Evolutionary conservation across 2,888 invertebrate genomes (phyloP).

Genomic region (Agriopis aurantiaria): DNA sequence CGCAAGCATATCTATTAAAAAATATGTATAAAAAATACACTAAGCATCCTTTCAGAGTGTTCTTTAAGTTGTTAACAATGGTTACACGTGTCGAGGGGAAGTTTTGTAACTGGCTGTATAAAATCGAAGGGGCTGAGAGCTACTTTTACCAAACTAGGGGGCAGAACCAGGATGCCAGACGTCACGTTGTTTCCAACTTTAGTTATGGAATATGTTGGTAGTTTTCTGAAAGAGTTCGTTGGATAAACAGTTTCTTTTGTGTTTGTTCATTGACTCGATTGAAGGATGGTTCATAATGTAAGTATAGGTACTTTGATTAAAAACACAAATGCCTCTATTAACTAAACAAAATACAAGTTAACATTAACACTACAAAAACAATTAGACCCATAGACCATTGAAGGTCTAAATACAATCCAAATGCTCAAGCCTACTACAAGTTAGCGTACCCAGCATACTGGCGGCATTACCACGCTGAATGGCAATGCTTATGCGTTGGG

Average conservation of each 20-base stretch:
- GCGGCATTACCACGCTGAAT: no score
- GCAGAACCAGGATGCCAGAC: constrained; percentile 25
- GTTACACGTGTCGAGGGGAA: constrained; percentile 33
- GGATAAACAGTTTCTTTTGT: constrained; percentile 23
- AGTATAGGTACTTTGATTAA: not conserved
- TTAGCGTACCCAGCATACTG: no score
- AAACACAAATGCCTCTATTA: no score
- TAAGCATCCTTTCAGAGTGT: constrained; percentile 19
- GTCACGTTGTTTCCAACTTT: constrained; percentile 31
- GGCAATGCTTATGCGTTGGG: no score
- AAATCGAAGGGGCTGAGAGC: constrained; percentile 28
- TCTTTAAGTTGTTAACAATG: constrained; percentile 36
- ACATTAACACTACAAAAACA: no score
- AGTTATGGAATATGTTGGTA: constrained; percentile 29
- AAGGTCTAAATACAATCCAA: no score
- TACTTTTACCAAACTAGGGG: constrained; percentile 25
- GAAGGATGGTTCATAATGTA: constrained; percentile 1
- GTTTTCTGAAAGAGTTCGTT: constrained; percentile 21
- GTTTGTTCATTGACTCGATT: constrained; percentile 24
- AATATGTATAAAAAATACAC: not conserved
- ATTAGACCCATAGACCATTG: no score
- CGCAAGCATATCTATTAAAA: no score
- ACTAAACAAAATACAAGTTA: no score
- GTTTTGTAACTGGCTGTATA: constrained; percentile 31
- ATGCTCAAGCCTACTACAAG: no score